Base-by-base conservation (phyloP, 1,140 invertebrate genomes). In the Potamilus streckersoni region DNA sequence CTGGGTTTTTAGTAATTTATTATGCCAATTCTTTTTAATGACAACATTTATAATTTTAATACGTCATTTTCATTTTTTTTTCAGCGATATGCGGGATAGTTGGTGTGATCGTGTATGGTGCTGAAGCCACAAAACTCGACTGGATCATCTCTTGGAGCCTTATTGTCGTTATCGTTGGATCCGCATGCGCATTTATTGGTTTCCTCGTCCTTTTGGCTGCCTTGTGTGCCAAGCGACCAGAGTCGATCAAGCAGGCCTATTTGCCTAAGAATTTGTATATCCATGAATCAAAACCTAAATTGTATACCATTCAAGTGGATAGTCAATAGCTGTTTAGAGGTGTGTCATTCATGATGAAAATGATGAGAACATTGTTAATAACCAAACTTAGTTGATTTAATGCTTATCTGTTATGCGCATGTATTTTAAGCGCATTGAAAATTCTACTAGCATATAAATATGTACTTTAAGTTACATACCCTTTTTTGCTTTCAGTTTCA, bases 151-250 rank as follows among this genome's bases (percentile, higher is more conserved):
- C 68, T 31, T 87, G 84, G 86, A 83, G 83, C 68, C 73, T 87
- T n/a, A 81, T 83, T 60, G 73, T 85, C 15, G 80, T 80, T 57
- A 78, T 84, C 31, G 79, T 86, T 55, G 84, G 79, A 19, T 80
- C 78, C 56, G 80, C 73, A 5, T 64, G 77, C 23, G 79, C 81
- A 11, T 73, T 86, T 20, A 77, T 86, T 59, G 80, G 79, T 6
- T 86, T 85, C 79, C 74, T 86, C 17, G 71, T 87, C 63, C 70
- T 87, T n/a, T 71, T 83, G 49, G 76, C 85, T n/a, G 80, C 82
- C 23, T 75, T 78, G 31, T 70, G 82, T 59, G 80, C 83, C 60
- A 82, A 79, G 69, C 67, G 79, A 27, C 82, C 82, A 69, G 71
- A 71, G 49, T 78, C 82, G 55, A 67, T 64, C 1, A 69, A 71